phyloP scores from a whole-genome alignment of 2,888 invertebrate genomes.

The Nemotelus nigrinus region DNA sequence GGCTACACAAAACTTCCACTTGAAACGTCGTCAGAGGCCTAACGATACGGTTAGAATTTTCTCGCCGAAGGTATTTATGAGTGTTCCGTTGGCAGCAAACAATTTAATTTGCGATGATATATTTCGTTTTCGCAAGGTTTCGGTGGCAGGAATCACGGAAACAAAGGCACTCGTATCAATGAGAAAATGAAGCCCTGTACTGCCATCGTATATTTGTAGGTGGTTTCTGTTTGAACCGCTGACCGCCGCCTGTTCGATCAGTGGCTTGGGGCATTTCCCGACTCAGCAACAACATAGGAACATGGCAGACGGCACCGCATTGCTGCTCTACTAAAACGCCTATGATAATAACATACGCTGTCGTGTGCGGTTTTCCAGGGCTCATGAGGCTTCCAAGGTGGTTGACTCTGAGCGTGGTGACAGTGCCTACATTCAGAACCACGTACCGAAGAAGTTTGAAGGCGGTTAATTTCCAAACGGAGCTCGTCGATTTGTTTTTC shows the following conservation, averaged over 20 bases:
- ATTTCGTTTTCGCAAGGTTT: not conserved
- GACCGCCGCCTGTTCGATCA: not conserved
- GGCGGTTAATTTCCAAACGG: not conserved
- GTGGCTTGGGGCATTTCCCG: slow-evolving; percentile 13
- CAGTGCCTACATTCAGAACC: no score
- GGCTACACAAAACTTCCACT: slow-evolving; percentile 47
- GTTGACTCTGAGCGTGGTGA: no score
- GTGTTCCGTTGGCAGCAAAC: slow-evolving; percentile 11
- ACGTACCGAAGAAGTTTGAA: not conserved
- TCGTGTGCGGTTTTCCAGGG: not conserved
- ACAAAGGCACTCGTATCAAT: slow-evolving; percentile 34
- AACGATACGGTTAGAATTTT: slow-evolving; percentile 36
- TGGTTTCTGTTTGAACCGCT: not conserved
- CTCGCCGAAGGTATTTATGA: slow-evolving; percentile 33
- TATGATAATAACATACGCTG: slow-evolving; percentile 1
- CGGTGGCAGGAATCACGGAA: not conserved
- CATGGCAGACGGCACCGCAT: not conserved
- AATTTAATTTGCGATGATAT: not conserved
- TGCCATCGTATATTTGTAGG: not conserved
- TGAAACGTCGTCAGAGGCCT: slow-evolving; percentile 46
- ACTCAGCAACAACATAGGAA: not conserved
- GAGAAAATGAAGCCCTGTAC: slow-evolving; percentile 10
- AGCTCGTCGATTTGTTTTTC: not conserved
- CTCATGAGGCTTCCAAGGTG: no score
- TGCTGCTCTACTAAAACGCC: slow-evolving; percentile 2